These are phyloP conservation scores for Ormyrus thymus DNA, from an alignment of 2,888 invertebrate genomes.

Conservation along the genomic window DNA sequence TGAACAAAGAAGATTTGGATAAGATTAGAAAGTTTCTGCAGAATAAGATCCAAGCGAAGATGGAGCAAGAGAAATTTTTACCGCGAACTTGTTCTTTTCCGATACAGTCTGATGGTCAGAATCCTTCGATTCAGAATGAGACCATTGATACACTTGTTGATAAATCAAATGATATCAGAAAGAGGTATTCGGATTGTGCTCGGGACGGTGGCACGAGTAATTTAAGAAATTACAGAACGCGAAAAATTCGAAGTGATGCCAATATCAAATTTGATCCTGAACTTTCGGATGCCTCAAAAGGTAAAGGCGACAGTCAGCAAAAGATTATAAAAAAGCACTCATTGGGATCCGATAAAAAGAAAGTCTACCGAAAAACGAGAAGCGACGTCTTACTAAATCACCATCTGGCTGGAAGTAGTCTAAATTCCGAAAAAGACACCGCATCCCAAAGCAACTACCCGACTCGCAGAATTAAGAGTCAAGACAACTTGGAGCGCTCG, in stretches of 20 bases:
- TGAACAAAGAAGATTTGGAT: constrained; percentile 60
- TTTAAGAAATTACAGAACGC: constrained; percentile 60
- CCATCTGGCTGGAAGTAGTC: constrained; percentile 44
- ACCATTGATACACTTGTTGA: neutral
- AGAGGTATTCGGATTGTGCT: constrained; percentile 62
- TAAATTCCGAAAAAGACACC: constrained; percentile 61
- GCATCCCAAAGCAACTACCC: constrained; percentile 38
- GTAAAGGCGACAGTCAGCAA: constrained; percentile 27
- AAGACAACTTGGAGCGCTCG: constrained; percentile 66
- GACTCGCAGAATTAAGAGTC: constrained; percentile 60
- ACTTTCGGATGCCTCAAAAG: neutral
- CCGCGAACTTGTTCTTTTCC: constrained; percentile 17
- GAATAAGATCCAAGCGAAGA: constrained; percentile 64
- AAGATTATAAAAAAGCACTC: constrained; percentile 58
- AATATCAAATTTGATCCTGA: constrained; percentile 57
- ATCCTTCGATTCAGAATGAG: neutral
- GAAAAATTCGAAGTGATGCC: constrained; percentile 67
- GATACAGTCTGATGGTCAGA: neutral
- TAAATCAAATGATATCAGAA: constrained; percentile 55
- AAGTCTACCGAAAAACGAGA: constrained; percentile 66
- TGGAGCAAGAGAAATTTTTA: constrained; percentile 60
- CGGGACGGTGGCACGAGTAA: constrained; percentile 33
- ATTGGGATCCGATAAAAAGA: constrained; percentile 62
- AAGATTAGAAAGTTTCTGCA: constrained; percentile 63
- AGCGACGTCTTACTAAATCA: constrained; percentile 65